A percentile compares a stretch with the other conserved stretches of the same genome.
phyloP scores from a whole-genome alignment of 1,140 invertebrate species.

The Rhyzopertha dominica region DNA sequence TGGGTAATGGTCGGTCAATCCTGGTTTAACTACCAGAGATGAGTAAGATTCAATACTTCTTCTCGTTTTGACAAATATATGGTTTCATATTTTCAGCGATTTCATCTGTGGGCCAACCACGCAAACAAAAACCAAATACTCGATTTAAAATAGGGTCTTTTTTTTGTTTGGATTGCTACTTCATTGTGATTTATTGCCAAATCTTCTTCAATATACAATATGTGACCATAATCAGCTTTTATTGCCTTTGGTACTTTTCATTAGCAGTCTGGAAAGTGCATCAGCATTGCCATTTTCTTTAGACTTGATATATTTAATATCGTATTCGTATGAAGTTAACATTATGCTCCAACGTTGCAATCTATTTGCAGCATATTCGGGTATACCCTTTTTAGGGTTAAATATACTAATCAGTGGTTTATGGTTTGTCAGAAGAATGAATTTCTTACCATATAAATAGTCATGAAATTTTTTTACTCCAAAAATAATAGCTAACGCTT shows the following conservation, averaged over 20 bases:
- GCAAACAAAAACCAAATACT: conserved; percentile 15
- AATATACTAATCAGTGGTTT: conserved; percentile 40
- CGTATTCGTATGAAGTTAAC: too few species aligned
- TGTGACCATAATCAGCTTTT: conserved; percentile 11
- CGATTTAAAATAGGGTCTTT: conserved; percentile 18
- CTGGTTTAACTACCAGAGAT: too few species aligned
- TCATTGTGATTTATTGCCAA: conserved; percentile 8
- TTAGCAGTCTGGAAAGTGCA: too few species aligned
- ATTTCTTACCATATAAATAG: conserved; percentile 49
- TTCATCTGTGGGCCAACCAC: conserved; percentile 8
- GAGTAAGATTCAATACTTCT: too few species aligned
- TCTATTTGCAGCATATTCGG: too few species aligned
- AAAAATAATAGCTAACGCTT: conserved; percentile 44
- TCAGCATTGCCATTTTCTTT: too few species aligned
- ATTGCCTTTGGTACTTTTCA: too few species aligned
- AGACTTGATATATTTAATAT: too few species aligned
- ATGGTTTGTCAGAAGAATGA: conserved; percentile 50
- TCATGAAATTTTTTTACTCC: conserved; percentile 50
- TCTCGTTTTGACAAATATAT: too few species aligned
- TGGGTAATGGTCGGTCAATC: too few species aligned
- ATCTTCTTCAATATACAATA: conserved; percentile 11
- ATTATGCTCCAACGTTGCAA: too few species aligned
- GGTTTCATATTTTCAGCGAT: conserved; percentile 14
- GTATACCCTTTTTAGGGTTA: neutral
- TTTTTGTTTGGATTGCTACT: conserved; percentile 8